These are phyloP conservation scores for Stegodyphus mimosarum DNA, from an alignment of 1,140 invertebrate genomes.

Conservation along the genomic window DNA sequence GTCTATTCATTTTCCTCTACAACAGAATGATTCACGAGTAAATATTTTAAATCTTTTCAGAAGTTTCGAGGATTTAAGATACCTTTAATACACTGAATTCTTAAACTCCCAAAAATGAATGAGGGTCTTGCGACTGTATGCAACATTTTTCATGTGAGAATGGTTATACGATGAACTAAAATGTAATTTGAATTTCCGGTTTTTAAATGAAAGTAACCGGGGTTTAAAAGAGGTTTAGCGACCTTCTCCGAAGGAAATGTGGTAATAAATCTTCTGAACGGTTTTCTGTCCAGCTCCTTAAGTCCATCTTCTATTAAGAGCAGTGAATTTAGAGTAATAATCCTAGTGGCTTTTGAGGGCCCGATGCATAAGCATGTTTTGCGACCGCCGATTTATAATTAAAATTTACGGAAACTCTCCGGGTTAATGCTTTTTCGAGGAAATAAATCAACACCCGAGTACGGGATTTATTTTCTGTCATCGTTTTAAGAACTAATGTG, in stretches of 20 bases:
- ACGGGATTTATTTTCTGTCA: background rate
- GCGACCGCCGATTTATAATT: background rate
- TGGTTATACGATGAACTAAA: background rate
- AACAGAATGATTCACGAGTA: no score
- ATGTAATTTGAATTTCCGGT: background rate
- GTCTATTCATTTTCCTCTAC: no score
- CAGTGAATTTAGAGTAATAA: background rate
- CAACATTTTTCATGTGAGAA: constrained; percentile 2
- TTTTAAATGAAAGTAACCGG: constrained; percentile 2
- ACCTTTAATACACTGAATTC: no score
- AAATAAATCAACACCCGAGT: background rate
- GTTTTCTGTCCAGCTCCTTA: background rate
- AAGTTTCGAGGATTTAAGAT: no score
- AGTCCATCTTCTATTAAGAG: background rate
- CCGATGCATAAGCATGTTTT: background rate
- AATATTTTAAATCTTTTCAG: no score
- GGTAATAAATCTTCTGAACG: constrained; percentile 7
- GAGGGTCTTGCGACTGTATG: background rate
- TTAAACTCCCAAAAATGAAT: background rate
- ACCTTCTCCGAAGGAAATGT: background rate
- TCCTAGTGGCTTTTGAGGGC: background rate
- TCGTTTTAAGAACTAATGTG: background rate
- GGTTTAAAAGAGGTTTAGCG: constrained; percentile 5
- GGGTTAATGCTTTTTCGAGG: background rate
- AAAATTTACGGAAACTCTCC: constrained; percentile 2